Evolutionary conservation across 1,140 invertebrate species (phyloP).

Genomic region (Ephestia elutella): DNA sequence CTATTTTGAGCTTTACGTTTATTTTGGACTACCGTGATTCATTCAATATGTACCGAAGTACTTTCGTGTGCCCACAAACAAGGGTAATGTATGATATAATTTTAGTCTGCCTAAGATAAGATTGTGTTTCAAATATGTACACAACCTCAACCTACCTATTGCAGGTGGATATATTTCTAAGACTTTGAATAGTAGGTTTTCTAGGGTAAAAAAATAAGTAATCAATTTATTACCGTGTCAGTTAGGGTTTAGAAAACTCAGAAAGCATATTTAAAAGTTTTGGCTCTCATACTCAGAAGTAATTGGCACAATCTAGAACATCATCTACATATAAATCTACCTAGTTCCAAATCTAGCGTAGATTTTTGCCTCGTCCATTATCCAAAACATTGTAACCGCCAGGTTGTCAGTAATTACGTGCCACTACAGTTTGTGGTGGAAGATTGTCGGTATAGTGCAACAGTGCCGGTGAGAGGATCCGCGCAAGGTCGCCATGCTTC

Average conservation of each 20-base stretch:
- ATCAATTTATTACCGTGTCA: too few relatives aligned
- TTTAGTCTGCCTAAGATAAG: background rate
- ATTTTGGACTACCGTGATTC: background rate
- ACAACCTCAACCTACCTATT: background rate
- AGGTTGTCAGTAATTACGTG: too few relatives aligned
- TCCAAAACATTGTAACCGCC: too few relatives aligned
- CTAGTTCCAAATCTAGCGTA: too few relatives aligned
- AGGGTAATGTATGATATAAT: background rate
- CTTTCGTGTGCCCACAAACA: background rate
- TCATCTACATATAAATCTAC: too few relatives aligned
- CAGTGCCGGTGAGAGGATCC: background rate
- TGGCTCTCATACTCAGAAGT: too few relatives aligned
- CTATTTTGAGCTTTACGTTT: background rate
- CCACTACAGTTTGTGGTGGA: background rate
- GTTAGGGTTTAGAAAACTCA: too few relatives aligned
- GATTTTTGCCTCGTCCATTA: too few relatives aligned
- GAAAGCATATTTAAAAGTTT: too few relatives aligned
- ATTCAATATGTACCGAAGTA: background rate
- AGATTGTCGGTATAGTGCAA: background rate
- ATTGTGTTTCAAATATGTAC: background rate
- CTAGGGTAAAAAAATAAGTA: too few relatives aligned
- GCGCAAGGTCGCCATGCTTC: background rate
- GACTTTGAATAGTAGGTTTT: too few relatives aligned
- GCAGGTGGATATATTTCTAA: background rate
- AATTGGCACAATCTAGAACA: too few relatives aligned